Evolutionary conservation across 92 coral and sea anemone genomes (phyloP).

Genomic region (Micromussa lordhowensis): DNA sequence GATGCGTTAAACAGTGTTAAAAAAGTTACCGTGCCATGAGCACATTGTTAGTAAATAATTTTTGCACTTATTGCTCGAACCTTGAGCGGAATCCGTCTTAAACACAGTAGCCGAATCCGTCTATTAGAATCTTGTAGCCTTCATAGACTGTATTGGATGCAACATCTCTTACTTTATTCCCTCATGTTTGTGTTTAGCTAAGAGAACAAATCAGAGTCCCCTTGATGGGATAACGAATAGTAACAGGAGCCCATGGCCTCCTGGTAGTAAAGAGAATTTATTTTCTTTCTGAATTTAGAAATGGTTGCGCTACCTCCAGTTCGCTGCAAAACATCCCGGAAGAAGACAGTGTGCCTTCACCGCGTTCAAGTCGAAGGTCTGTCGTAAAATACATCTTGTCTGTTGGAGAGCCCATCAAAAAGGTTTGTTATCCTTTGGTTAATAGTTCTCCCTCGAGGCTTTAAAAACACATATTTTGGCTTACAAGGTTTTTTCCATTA

Average conservation of each 20-base stretch:
- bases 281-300: neutral
- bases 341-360: slow-evolving; percentile 7
- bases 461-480: neutral
- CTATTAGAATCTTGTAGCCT: neutral
- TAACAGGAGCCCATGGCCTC: too few relatives aligned
- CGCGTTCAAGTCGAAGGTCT: slow-evolving; percentile 20
- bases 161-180: neutral
- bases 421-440: slow-evolving; percentile 10
- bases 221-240: neutral
- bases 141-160: neutral
- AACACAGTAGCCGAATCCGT: too few relatives aligned
- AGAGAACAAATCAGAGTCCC: neutral
- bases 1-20: too few relatives aligned
- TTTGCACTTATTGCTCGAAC: too few relatives aligned
- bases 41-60: too few relatives aligned
- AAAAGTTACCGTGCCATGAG: too few relatives aligned
- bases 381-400: slow-evolving; percentile 7
- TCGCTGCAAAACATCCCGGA: slow-evolving; percentile 6
- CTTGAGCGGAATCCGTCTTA: too few relatives aligned
- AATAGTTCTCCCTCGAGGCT: neutral
- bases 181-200: neutral
- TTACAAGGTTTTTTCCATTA: too few relatives aligned
- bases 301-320: slow-evolving; percentile 25
- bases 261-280: neutral
- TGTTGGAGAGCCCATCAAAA: slow-evolving; percentile 5